These are phyloP conservation scores for Dryobota labecula DNA, from an alignment of 2,888 invertebrate genomes.

Conservation along the genomic window DNA sequence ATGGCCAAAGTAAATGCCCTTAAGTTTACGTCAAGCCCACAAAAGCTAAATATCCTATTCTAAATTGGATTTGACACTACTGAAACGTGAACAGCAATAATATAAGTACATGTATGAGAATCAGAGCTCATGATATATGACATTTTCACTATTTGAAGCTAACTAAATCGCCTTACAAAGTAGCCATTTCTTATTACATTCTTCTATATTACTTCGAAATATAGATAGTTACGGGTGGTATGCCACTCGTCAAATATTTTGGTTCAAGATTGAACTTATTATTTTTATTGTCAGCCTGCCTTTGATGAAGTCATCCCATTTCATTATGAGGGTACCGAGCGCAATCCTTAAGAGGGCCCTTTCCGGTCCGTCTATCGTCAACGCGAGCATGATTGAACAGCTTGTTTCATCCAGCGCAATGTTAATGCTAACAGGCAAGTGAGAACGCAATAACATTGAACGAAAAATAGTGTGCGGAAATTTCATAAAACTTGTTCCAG, in stretches of 20 bases:
- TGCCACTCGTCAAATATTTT: background rate
- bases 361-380: no score
- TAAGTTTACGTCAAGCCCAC: slow-evolving; percentile 13
- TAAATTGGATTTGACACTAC: background rate
- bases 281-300: background rate
- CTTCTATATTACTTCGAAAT: background rate
- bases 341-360: no score
- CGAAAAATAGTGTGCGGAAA: no score
- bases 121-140: background rate
- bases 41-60: background rate
- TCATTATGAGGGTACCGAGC: no score
- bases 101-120: background rate
- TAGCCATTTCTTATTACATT: background rate
- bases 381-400: no score
- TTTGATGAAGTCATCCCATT: background rate
- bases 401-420: no score
- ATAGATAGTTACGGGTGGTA: background rate
- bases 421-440: no score
- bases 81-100: background rate
- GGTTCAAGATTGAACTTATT: background rate
- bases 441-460: no score
- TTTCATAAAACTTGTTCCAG: no score
- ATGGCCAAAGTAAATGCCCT: background rate
- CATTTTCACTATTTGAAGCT: slow-evolving; percentile 6
- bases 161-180: background rate